Conservation (phyloP, 2,888 invertebrate genomes). For the Drosophila rellima region DNA sequence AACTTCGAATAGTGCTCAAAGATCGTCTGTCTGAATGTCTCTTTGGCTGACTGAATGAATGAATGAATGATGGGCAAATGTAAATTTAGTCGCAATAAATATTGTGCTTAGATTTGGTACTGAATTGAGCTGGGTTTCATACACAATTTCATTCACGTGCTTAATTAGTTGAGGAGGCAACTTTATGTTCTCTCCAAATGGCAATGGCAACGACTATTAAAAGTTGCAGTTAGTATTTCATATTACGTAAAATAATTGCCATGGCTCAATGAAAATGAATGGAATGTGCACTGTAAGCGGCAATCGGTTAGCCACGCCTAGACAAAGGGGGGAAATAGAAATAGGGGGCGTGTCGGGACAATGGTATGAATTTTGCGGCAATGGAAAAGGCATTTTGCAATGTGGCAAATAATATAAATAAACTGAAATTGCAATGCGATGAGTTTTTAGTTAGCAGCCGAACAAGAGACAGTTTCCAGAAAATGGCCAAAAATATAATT, state of each 20-base stretch:
- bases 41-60: constrained; percentile 10
- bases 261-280: constrained; percentile 33
- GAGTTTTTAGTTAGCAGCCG: constrained; percentile 74
- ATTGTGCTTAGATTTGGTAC: background rate
- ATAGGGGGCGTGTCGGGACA: constrained; percentile 33
- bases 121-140: constrained; percentile 7
- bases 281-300: constrained; percentile 22
- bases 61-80: constrained; percentile 37
- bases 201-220: constrained; percentile 25
- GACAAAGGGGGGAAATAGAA: background rate
- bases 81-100: constrained; percentile 16
- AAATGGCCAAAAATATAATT: constrained; percentile 79
- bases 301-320: constrained; percentile 3
- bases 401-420: constrained; percentile 80
- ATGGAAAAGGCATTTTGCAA: constrained; percentile 57
- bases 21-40: background rate
- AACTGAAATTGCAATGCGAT: constrained; percentile 78
- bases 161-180: constrained; percentile 50
- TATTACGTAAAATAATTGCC: constrained; percentile 47
- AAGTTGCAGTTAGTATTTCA: constrained; percentile 44
- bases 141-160: constrained; percentile 25
- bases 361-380: constrained; percentile 60
- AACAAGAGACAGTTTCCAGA: constrained; percentile 60
- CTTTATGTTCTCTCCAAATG: constrained; percentile 1
- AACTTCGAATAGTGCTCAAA: constrained; percentile 10